Evolutionary conservation across 2,113 vertebrate genomes (phyloP), one percentile per base, ranked within the genome.

Genomic region (Larimichthys crocea): DNA sequence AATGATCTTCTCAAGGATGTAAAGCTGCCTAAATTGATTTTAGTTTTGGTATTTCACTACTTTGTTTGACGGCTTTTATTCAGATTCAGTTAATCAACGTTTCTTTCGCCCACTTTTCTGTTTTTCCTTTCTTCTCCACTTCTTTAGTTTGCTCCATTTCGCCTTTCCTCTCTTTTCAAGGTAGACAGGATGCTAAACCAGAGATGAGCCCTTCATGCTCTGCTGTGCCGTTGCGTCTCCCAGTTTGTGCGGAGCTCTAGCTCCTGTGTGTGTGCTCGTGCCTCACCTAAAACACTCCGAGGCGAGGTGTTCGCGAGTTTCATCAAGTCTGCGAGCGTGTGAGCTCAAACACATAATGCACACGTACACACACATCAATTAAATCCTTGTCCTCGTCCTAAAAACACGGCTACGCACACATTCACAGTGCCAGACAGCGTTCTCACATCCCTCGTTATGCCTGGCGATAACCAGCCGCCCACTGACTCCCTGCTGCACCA

Each of bases 361-460:
- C 71, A 69, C 62, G 3, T 26, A 53, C 68, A 56, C 80, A 67
- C 71, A 46, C 3, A 29, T 82, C 82, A 80, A 71, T 82, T 71
- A 76, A 70, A 77, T 65, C 22, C 75, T 20, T 7, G 65, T 75
- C 49, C 46, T 60, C 8, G 15, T 62, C 15, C 35, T n/a, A 46
- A 76, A 76, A 83, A 74, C 42, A 17, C 10, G n/a, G 4, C 56
- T 46, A 49, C 40, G 60, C 15, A 17, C 52, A 57, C 29, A 40
- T 19, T 6, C 71, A n/a, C 55, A 17, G 35, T 16, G 72, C 55
- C 72, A 88, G 62, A 79, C 74, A 61, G 62, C 42, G 4, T 79
- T 70, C 88, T 88, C 86, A 79, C 81, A 56, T 80, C 53, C 64
- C 77, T 82, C 26, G 61, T 91, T 79, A 77, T 64, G 84, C 22